Percentiles rank a stretch among this genome's conserved stretches.
Conservation (phyloP, 1,140 invertebrate genomes). For the Telenomus remus region DNA sequence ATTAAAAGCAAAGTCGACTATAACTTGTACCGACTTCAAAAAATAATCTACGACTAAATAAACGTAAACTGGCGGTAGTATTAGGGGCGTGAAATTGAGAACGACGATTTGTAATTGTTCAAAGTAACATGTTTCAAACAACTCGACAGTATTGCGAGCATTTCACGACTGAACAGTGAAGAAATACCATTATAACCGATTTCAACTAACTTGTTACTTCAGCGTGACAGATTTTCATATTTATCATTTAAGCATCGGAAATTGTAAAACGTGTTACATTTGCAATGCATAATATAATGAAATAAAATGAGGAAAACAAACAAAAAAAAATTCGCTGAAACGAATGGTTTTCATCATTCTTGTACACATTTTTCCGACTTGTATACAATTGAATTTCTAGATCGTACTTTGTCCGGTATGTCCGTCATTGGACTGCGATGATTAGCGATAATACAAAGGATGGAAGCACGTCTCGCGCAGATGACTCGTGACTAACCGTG, state of each 20-base stretch:
- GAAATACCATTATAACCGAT: slow-evolving; percentile 4
- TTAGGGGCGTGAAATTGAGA: slow-evolving; percentile 15
- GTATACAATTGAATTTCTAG: background rate
- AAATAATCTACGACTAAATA: no score
- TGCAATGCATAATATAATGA: slow-evolving; percentile 20
- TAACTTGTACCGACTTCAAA: background rate
- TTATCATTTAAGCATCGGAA: slow-evolving; percentile 18
- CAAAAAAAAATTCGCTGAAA: slow-evolving; percentile 14
- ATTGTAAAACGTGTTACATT: slow-evolving; percentile 38
- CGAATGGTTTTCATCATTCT: background rate
- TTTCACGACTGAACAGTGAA: slow-evolving; percentile 24
- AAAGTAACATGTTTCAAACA: slow-evolving; percentile 3
- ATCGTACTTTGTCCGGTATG: slow-evolving; percentile 13
- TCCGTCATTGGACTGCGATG: slow-evolving; percentile 63
- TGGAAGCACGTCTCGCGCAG: slow-evolving; percentile 62
- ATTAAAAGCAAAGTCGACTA: background rate
- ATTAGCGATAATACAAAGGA: slow-evolving; percentile 71
- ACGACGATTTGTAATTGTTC: background rate
- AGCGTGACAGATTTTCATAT: slow-evolving; percentile 14
- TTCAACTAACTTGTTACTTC: slow-evolving; percentile 18
- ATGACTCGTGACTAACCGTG: slow-evolving; percentile 58
- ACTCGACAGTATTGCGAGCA: slow-evolving; percentile 36
- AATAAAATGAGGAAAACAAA: slow-evolving; percentile 17
- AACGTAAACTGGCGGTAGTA: slow-evolving; percentile 5
- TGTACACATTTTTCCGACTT: background rate